Base-by-base conservation (phyloP, 2,888 invertebrate species). In the Gasteruption jaculator region DNA sequence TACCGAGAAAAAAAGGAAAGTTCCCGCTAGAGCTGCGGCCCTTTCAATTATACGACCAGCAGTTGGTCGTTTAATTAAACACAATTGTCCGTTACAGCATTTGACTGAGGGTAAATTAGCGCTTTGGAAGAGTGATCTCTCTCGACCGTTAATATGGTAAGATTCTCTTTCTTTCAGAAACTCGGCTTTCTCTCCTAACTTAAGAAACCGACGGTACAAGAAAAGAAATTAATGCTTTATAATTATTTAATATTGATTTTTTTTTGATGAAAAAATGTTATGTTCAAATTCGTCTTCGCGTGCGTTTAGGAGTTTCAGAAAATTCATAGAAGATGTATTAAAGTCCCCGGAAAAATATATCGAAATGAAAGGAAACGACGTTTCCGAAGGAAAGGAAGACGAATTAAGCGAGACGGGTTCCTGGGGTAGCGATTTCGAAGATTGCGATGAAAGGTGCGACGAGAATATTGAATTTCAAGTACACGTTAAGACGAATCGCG, bases 381-480 rank as follows among this genome's bases (percentile, higher is more conserved):
- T 39, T 6, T 6, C 24, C 1, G 50, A 50, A 21, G 38, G 36
- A 18, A 38, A 36, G 35, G 59, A 57, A 12, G 63, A 61, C 27
- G 46, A 50, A 1, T 24, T 55, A 14, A 63, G 60, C 46, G 68
- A 68, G 39, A 52, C 49, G 5, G 61, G 55, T 31, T 63, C 63
- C 4, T 71, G 71, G 71, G 70, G 57, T n/a, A 66, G 68, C 4
- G 71, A 71, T 21, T 71, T 69, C 38, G 65, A 68, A 5, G 65
- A 68, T 37, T 60, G 60, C 14, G 41, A 35, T 11, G 19, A 38
- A 31, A 25, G 31, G 41, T 15, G 43, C 10, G 43, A 46, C 41
- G 35, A 36, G 22, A 21, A 21, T 45, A 41, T 39, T 33, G 30
- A 24, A 36, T 22, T 18, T 24, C 1, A 34, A 19, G 15, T 34